A percentile compares a stretch with the other conserved stretches of the same genome.
Evolutionary conservation across 2,113 vertebrate genomes (phyloP).

Genomic region (Neodon shergylaensis): DNA sequence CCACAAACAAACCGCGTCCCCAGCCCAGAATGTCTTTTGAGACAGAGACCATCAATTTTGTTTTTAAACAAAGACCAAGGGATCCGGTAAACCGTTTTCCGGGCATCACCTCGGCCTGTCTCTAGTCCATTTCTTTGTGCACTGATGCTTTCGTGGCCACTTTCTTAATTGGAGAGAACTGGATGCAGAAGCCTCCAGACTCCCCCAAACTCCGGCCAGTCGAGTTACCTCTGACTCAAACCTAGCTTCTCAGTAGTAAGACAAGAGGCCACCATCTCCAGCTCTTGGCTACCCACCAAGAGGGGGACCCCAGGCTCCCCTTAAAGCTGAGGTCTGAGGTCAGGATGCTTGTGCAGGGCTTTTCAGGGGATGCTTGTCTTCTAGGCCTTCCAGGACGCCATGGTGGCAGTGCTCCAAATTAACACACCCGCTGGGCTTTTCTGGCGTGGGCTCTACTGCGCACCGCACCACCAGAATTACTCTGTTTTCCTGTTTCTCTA

Average conservation of each 20-base stretch:
- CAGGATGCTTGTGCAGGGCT: not conserved
- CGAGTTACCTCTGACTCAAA: not conserved
- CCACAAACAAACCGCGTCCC: too few species aligned
- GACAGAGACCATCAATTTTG: conserved; percentile 1
- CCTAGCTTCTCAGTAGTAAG: not conserved
- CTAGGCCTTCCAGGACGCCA: not conserved
- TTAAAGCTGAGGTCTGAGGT: not conserved
- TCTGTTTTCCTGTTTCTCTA: not conserved
- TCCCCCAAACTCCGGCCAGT: not conserved
- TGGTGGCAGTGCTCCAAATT: not conserved
- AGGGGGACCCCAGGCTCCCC: not conserved
- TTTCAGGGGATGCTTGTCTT: not conserved
- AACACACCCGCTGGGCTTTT: not conserved
- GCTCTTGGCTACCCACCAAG: not conserved
- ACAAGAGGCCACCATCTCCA: not conserved
- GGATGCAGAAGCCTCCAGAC: not conserved
- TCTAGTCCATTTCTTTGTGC: not conserved
- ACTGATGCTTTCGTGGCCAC: not conserved
- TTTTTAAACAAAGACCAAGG: conserved; percentile 57
- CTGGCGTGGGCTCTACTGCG: not conserved
- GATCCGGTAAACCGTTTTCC: not conserved
- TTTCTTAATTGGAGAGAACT: not conserved
- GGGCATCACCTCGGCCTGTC: not conserved
- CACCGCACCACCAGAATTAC: not conserved
- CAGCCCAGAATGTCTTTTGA: conserved; percentile 64